Conservation (phyloP, 2,888 invertebrate genomes). For the Tiliacea aurago region DNA sequence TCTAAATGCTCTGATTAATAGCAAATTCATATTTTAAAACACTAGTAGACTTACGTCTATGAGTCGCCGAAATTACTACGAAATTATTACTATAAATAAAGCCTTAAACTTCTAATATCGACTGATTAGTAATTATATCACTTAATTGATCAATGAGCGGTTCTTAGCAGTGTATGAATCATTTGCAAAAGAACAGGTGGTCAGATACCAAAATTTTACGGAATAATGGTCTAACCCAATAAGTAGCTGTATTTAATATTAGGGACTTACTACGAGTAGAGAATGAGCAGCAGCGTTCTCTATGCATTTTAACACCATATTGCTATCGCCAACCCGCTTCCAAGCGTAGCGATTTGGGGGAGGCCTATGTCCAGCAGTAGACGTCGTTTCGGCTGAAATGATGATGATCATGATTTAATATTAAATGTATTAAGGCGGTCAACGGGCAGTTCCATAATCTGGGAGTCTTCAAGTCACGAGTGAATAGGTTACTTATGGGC, state of each 20-base stretch:
- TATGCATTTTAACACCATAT: too few species aligned
- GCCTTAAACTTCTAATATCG: neutral
- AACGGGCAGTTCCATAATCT: neutral
- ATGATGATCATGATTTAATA: too few species aligned
- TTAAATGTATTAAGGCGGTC: neutral
- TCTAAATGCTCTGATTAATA: neutral
- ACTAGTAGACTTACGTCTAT: too few species aligned
- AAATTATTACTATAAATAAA: neutral
- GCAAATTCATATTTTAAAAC: neutral
- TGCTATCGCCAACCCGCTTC: too few species aligned
- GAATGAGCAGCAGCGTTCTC: too few species aligned
- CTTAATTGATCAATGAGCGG: neutral
- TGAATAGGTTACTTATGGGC: neutral
- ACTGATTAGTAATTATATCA: neutral
- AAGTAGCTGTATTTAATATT: neutral
- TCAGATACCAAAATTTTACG: neutral
- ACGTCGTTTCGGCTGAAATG: too few species aligned
- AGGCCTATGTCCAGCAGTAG: too few species aligned
- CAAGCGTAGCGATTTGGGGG: too few species aligned
- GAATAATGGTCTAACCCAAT: neutral
- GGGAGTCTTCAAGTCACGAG: neutral
- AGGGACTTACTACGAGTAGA: too few species aligned
- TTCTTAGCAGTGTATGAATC: neutral
- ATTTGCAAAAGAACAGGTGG: neutral
- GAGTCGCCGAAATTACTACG: neutral